Conservation (phyloP, 2,888 invertebrate genomes). For the Nomada fucata region DNA sequence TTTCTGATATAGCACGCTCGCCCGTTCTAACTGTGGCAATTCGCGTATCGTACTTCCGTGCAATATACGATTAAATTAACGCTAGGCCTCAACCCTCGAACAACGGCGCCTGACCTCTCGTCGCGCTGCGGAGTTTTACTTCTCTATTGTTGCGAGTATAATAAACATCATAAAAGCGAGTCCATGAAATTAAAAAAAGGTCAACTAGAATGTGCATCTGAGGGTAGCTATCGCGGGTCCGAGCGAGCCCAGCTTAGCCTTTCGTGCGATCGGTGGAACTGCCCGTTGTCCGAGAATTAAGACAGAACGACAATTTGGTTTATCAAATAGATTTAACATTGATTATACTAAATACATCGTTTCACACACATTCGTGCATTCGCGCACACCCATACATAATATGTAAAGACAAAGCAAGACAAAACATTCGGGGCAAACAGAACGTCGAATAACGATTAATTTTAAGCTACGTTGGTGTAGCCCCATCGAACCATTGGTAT, state of each 20-base stretch:
- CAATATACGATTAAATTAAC: too few species aligned
- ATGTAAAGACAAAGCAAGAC: conserved; percentile 24
- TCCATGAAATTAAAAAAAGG: too few species aligned
- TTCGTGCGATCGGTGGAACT: too few species aligned
- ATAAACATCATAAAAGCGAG: too few species aligned
- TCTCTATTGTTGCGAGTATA: too few species aligned
- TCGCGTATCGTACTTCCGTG: conserved; percentile 15
- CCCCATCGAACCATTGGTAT: background rate
- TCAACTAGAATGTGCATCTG: too few species aligned
- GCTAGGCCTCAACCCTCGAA: too few species aligned
- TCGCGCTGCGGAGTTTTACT: too few species aligned
- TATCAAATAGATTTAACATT: conserved; percentile 21
- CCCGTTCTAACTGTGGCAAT: conserved; percentile 32
- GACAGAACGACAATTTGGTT: conserved; percentile 22
- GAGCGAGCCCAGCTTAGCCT: too few species aligned
- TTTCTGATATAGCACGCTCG: conserved; percentile 7
- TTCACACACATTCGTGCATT: conserved; percentile 43
- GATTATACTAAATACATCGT: conserved; percentile 42
- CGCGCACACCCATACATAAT: conserved; percentile 49
- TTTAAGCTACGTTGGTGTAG: background rate
- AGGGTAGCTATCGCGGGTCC: too few species aligned
- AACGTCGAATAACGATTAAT: conserved; percentile 4
- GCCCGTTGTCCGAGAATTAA: too few species aligned
- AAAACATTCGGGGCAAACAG: conserved; percentile 13
- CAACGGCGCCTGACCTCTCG: too few species aligned